Conservation (phyloP, 2,113 vertebrate genomes). For the Sclerurus mexicanus region DNA sequence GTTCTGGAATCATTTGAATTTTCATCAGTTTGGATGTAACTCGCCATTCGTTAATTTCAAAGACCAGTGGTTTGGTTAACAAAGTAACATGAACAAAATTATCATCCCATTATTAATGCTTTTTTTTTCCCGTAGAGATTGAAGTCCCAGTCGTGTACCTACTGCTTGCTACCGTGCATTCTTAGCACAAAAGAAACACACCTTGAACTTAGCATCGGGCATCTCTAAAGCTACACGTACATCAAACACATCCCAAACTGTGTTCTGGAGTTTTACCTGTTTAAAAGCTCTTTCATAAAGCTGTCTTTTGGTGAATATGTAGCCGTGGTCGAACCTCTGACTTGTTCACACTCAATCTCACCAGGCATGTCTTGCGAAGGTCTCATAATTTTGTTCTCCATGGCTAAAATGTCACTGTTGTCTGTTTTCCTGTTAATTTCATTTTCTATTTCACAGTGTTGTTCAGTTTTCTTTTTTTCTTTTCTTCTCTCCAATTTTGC, state of each 20-base stretch:
- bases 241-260: background rate
- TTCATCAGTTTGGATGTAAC: constrained; percentile 54
- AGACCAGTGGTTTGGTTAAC: constrained; percentile 68
- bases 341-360: constrained; percentile 47
- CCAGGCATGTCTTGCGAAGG: background rate
- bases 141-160: constrained; percentile 7
- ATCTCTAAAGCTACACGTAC: background rate
- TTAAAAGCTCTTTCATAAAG: constrained; percentile 87
- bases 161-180: background rate
- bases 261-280: constrained; percentile 75
- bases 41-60: constrained; percentile 69
- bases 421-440: constrained; percentile 64
- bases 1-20: constrained; percentile 50
- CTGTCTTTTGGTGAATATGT: constrained; percentile 78
- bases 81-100: constrained; percentile 59
- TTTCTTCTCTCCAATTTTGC: constrained; percentile 84
- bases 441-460: constrained; percentile 70
- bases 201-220: background rate
- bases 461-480: constrained; percentile 83
- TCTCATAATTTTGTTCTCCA: constrained; percentile 45
- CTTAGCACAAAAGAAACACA: background rate
- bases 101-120: constrained; percentile 43
- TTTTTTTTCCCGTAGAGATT: background rate
- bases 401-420: constrained; percentile 58
- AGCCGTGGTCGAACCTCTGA: constrained; percentile 41